phyloP scores from a whole-genome alignment of 1,140 invertebrate genomes.

The Aphis gossypii region DNA sequence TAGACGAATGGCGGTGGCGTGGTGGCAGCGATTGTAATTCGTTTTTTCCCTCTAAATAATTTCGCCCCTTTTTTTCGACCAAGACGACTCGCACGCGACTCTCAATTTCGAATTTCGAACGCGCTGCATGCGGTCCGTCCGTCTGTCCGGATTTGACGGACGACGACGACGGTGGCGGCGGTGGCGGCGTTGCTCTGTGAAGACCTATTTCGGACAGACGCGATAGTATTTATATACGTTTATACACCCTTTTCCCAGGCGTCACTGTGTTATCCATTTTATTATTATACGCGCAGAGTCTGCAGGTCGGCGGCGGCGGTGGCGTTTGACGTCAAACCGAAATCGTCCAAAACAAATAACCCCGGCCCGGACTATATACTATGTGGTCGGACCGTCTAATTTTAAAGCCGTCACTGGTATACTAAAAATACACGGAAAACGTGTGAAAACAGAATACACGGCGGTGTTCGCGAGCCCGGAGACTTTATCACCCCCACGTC shows the following conservation, averaged over 20 bases:
- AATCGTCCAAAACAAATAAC: conserved; percentile 47
- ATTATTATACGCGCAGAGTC: background rate
- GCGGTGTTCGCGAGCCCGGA: background rate
- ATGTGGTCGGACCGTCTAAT: background rate
- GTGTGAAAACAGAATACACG: conserved; percentile 36
- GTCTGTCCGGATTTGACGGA: background rate
- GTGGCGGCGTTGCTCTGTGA: background rate
- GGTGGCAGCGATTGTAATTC: background rate
- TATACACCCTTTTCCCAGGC: background rate
- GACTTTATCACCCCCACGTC: background rate
- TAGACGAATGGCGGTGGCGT: background rate
- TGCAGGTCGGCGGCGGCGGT: background rate
- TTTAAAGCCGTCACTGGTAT: background rate
- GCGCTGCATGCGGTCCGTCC: conserved; percentile 35
- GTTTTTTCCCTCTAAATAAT: conserved; percentile 31
- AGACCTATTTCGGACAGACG: conserved; percentile 5
- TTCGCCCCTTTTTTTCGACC: background rate
- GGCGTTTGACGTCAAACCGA: conserved; percentile 13
- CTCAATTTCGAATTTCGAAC: background rate
- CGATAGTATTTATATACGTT: background rate
- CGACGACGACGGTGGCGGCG: background rate
- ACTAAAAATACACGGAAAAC: conserved; percentile 32
- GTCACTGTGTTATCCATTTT: background rate
- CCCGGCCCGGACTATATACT: background rate
- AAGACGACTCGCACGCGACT: background rate